Conservation (phyloP, 2,113 vertebrate genomes). For the Puffinus mauretanicus region DNA sequence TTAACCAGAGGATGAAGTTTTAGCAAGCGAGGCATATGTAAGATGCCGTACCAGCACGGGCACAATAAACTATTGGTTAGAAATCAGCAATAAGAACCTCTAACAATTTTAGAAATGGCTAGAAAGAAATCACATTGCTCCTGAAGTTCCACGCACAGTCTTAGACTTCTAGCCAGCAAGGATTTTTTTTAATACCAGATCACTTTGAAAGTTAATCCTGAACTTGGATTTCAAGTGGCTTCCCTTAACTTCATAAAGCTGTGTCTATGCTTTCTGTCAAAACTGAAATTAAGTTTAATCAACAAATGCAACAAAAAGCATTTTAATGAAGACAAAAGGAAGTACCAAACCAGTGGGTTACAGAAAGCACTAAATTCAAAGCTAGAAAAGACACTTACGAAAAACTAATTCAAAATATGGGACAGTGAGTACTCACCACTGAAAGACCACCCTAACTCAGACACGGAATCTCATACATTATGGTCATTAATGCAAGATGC, state of each 20-base stretch:
- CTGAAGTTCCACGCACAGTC: background rate
- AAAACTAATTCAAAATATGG: background rate
- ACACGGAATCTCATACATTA: background rate
- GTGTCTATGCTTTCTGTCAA: background rate
- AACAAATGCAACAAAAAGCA: background rate
- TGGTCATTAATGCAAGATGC: background rate
- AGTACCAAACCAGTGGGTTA: background rate
- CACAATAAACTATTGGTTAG: background rate
- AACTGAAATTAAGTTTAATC: background rate
- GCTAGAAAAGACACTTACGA: background rate
- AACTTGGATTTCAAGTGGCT: background rate
- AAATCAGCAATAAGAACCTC: background rate
- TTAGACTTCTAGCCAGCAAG: background rate
- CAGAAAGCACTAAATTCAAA: background rate
- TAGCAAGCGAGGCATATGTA: accelerated
- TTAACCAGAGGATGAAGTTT: background rate
- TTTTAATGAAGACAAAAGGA: background rate
- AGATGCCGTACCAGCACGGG: accelerated
- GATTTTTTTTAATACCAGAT: background rate
- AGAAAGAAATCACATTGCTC: background rate
- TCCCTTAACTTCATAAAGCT: background rate
- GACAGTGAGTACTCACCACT: background rate
- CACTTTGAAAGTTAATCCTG: background rate
- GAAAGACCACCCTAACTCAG: background rate
- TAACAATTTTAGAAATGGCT: background rate